Conservation (phyloP, 2,888 invertebrate genomes). For the Tenthredo scrophulariae region DNA sequence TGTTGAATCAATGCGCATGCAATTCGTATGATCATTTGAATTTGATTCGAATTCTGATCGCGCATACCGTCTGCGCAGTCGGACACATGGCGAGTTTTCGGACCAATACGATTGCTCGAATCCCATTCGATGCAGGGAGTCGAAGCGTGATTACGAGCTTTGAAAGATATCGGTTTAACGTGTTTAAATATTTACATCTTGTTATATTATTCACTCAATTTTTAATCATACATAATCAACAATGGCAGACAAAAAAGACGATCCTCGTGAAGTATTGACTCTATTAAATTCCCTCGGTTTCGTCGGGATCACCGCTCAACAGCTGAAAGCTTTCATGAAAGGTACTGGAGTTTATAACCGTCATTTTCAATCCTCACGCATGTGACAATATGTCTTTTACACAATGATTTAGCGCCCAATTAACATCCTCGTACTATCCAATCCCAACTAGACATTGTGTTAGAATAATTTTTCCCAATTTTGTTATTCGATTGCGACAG, state of each 20-base stretch:
- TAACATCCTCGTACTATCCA: neutral
- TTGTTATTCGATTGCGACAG: neutral
- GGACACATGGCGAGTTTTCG: neutral
- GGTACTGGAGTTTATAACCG: constrained; percentile 79
- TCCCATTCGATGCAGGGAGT: neutral
- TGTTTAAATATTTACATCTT: neutral
- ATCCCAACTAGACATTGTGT: neutral
- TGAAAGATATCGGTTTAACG: neutral
- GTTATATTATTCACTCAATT: neutral
- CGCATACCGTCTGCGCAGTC: constrained; percentile 5
- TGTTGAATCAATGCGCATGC: neutral
- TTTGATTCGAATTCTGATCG: neutral
- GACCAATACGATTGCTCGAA: neutral
- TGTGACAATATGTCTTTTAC: neutral
- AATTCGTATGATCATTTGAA: neutral
- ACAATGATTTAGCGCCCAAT: neutral
- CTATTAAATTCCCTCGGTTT: constrained; percentile 89
- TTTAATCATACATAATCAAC: constrained; percentile 12
- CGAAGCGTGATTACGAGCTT: constrained; percentile 14
- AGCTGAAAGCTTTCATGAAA: constrained; percentile 89
- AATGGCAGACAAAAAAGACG: constrained; percentile 71
- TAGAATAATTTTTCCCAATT: neutral
- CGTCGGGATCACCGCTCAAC: constrained; percentile 86
- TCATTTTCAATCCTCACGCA: constrained; percentile 2
- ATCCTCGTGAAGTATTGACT: constrained; percentile 86